Base-by-base conservation (phyloP, 2,113 vertebrate genomes). In the Cichladusa arquata region DNA sequence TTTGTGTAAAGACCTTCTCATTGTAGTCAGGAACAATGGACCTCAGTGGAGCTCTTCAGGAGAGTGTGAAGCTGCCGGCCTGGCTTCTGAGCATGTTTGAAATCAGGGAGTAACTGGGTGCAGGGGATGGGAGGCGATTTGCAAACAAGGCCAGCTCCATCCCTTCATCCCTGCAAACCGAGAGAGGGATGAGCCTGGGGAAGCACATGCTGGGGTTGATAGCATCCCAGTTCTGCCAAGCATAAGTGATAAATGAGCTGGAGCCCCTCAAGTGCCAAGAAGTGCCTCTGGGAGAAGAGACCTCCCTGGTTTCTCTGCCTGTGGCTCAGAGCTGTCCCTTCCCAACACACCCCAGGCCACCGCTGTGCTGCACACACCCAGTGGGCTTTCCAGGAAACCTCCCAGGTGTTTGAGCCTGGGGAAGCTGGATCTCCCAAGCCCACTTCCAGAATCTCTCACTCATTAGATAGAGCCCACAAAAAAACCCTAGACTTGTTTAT, bases 341-440 rank as follows among this genome's bases (percentile, higher is more conserved):
- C 58, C 42, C 36, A 6, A 31, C 24, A 14, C 13, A 2, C 34
- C 73, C 57, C 0, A 0, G 33, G 66, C 26, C 61, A 9, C 42
- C 0, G 0, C 29, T 0, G 0, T 3, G 33, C 53, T 50, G n/a
- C 0, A 1, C 4, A 5, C 9, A 12, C 24, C 6, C 9, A 2
- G 25, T 3, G 36, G 40, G 40, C 54, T 50, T 29, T 38, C 67
- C 64, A 66, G 72, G 67, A 86, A 73, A 47, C 24, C 44, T 36
- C 54, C 51, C 8, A 60, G 29, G 19, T 33, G n/a, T 28, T 8
- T 4, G 29, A 50, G 77, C 58, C 60, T 48, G 36, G 29, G 56
- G 64, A 62, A 65, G 67, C 54, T 62, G n/a, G 1, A 44, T 44
- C 36, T 67, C 65, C 33, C 57, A 58, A 38, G 12, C 10, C 4